Evolutionary conservation across 2,113 vertebrate species (phyloP), one percentile per base, ranked within the genome.

Genomic region (Danionella cerebrum): DNA sequence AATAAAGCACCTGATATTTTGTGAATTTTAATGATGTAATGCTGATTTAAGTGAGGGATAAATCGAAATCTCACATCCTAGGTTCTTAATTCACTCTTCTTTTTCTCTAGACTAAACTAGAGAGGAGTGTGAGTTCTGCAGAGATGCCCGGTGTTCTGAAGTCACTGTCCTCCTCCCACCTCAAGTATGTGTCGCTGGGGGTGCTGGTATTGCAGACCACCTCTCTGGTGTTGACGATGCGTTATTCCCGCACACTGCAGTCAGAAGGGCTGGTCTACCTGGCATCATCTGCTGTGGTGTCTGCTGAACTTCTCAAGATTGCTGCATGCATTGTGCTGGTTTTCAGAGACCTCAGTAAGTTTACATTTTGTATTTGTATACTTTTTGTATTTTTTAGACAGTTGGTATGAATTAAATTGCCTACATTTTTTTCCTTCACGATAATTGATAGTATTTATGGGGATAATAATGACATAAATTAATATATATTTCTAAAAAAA

Each of bases 131-230:
- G n/a, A n/a, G n/a, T n/a, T n/a, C 42, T 13, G 3, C 1, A 3
- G 53, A 47, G 47, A 6, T 3, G 3, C 31, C 18, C 1, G 13
- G 21, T 33, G 13, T 59, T n/a, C 9, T 3, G 36, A 83, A 79
- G 84, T 75, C 90, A 76, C 90, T 90, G 1, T 6, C 87, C 5
- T 2, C 55, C 4, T 16, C 8, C 72, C 89, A 84, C 72, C 83
- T 98, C 64, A 99, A 98, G 81, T 96, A 97, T 83, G 82, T 94
- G 67, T 98, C 96, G 50, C 83, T 99, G 84, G 90, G 94, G 58
- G 91, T 99, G 79, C 83, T 99, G 84, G 94, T 98, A 62, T 92
- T 97, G 79, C 96, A 99, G 87, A 98, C 94, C 70, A 99, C 96
- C 24, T 91, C 92, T 62, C 85, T 99, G 84, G 96, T 99, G 67